These are phyloP conservation scores for Hymenopus coronatus DNA, from an alignment of 2,888 invertebrate species.

Conservation along the genomic window DNA sequence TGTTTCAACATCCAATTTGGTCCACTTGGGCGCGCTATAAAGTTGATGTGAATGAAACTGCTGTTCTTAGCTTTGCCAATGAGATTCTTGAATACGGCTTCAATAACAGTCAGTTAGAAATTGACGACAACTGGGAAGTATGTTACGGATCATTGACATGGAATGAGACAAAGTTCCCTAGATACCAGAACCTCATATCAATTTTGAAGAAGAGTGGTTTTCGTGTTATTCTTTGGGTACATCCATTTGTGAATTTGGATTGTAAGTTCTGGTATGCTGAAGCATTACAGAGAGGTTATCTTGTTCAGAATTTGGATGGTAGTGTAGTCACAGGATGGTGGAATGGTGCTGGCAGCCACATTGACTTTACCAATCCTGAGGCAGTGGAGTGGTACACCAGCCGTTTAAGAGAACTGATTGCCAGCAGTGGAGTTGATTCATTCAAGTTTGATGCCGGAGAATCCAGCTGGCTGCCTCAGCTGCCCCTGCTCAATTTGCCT, in stretches of 20 bases:
- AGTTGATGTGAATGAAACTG: slow-evolving; percentile 60
- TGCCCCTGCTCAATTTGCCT: not conserved
- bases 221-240: slow-evolving; percentile 77
- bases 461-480: slow-evolving; percentile 57
- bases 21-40: slow-evolving; percentile 82
- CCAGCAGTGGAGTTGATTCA: slow-evolving; percentile 64
- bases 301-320: slow-evolving; percentile 47
- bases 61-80: slow-evolving; percentile 62
- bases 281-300: slow-evolving; percentile 58
- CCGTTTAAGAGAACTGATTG: slow-evolving; percentile 47
- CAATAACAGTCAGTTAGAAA: slow-evolving; percentile 73
- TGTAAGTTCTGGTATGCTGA: slow-evolving; percentile 59
- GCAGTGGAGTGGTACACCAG: slow-evolving; percentile 53
- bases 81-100: slow-evolving; percentile 65
- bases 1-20: slow-evolving; percentile 82
- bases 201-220: slow-evolving; percentile 56
- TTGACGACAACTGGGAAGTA: slow-evolving; percentile 85
- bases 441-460: slow-evolving; percentile 85
- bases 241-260: slow-evolving; percentile 78
- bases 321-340: slow-evolving; percentile 48
- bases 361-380: slow-evolving; percentile 71
- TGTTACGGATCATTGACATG: slow-evolving; percentile 81
- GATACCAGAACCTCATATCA: slow-evolving; percentile 60
- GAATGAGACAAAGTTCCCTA: slow-evolving; percentile 64
- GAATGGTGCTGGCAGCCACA: slow-evolving; percentile 56